A percentile compares a stretch with the other conserved stretches of the same genome.
Conservation (phyloP, 1,140 invertebrate genomes). For the Tetragnatha versicolor region DNA sequence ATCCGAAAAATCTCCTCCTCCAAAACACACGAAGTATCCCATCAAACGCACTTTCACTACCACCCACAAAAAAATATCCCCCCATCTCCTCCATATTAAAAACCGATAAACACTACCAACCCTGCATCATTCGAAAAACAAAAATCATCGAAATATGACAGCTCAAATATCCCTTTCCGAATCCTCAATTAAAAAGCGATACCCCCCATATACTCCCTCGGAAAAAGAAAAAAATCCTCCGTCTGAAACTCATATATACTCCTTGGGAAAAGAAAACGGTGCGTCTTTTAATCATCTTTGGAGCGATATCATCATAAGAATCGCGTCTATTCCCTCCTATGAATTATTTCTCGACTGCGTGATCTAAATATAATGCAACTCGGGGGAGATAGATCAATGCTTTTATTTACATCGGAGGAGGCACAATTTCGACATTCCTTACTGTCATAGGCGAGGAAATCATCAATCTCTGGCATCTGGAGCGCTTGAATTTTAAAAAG, state of each 20-base stretch:
- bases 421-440: constrained; percentile 22
- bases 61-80: neutral
- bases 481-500: constrained; percentile 29
- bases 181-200: constrained; percentile 4
- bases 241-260: neutral
- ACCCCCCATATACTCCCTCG: neutral
- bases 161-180: neutral
- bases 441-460: constrained; percentile 18
- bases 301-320: neutral
- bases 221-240: neutral
- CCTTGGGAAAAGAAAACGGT: neutral
- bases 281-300: constrained; percentile 37
- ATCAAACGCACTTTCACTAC: neutral
- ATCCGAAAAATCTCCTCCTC: neutral
- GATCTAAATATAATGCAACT: constrained; percentile 51
- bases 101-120: neutral
- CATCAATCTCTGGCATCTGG: constrained; percentile 43
- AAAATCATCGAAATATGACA: neutral
- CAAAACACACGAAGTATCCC: neutral
- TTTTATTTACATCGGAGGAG: constrained; percentile 45
- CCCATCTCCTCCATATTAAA: neutral
- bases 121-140: neutral
- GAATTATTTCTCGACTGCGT: constrained; percentile 39
- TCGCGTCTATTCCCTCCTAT: constrained; percentile 8
- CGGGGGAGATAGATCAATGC: constrained; percentile 14